Conservation (phyloP, 1,140 invertebrate species). For the Drosophila navojoa region DNA sequence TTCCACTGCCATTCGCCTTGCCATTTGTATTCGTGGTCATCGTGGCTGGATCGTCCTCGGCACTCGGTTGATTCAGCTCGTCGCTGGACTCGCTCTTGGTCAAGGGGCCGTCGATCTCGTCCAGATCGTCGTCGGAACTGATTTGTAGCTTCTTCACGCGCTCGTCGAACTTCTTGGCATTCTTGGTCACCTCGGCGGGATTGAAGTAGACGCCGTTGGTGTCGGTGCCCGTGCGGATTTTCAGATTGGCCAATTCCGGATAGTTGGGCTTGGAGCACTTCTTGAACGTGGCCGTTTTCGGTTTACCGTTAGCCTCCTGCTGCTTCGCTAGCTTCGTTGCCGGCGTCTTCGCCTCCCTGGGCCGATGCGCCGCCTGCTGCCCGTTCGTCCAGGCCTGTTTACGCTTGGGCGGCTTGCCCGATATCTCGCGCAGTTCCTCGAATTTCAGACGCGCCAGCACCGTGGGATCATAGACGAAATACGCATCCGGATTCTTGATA, state of each 20-base stretch:
- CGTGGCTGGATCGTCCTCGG: background rate
- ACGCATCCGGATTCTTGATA: constrained; percentile 82
- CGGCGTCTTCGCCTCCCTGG: background rate
- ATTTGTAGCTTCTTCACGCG: constrained; percentile 78
- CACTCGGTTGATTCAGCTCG: constrained; percentile 46
- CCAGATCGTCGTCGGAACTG: constrained; percentile 80
- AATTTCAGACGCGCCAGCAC: constrained; percentile 70
- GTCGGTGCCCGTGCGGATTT: constrained; percentile 74
- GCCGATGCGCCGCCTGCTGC: background rate
- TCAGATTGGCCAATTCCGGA: constrained; percentile 80
- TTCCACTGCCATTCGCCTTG: background rate
- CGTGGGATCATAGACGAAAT: constrained; percentile 80
- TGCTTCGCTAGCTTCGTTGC: constrained; percentile 3
- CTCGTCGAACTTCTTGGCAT: constrained; percentile 82
- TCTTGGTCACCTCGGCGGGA: constrained; percentile 76
- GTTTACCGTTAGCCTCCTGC: constrained; percentile 31
- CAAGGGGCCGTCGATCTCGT: constrained; percentile 76
- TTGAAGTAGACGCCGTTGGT: constrained; percentile 59
- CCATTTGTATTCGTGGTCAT: background rate
- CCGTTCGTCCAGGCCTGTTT: constrained; percentile 45
- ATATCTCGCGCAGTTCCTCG: constrained; percentile 62
- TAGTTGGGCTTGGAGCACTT: constrained; percentile 81
- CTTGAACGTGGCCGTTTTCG: constrained; percentile 58
- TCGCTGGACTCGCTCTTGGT: constrained; percentile 80
- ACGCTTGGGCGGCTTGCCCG: constrained; percentile 49